A percentile compares a stretch with the other conserved stretches of the same genome.
phyloP scores from a whole-genome alignment of 2,797 vertebrate species.

The Dendrocincla tyrannina region DNA sequence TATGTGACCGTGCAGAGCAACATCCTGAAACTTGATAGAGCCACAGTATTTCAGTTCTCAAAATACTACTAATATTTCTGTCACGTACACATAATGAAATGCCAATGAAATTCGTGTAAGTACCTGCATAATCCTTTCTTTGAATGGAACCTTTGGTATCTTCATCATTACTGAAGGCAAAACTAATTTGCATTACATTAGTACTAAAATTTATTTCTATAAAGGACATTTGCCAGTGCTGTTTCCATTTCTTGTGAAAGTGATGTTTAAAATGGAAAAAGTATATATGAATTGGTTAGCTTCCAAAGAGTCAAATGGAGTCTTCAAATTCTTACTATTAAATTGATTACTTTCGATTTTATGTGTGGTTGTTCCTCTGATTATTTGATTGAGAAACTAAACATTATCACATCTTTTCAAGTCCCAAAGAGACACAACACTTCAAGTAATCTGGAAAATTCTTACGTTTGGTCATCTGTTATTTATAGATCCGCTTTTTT shows the following conservation, averaged over 20 bases:
- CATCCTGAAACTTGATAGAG: not conserved
- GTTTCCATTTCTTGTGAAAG: not conserved
- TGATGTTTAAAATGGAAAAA: not conserved
- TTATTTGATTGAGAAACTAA: not conserved
- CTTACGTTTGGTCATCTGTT: not conserved
- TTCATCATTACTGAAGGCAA: not conserved
- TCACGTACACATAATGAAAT: not conserved
- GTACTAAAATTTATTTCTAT: not conserved
- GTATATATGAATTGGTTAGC: not conserved
- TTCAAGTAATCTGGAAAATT: not conserved
- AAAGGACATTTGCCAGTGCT: not conserved
- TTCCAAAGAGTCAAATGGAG: not conserved
- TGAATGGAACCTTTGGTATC: not conserved
- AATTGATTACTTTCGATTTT: not conserved
- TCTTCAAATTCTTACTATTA: not conserved
- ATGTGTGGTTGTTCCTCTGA: not conserved
- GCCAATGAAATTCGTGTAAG: conserved; percentile 22
- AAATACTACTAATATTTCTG: not conserved
- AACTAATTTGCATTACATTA: conserved; percentile 4
- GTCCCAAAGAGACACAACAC: not conserved
- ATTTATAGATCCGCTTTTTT: not conserved
- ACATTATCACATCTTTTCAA: not conserved
- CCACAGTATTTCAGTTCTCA: not conserved
- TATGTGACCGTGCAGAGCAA: not conserved
- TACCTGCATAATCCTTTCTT: not conserved